Base-by-base conservation (phyloP, 2,113 vertebrate genomes). In the Struthidea cinerea region DNA sequence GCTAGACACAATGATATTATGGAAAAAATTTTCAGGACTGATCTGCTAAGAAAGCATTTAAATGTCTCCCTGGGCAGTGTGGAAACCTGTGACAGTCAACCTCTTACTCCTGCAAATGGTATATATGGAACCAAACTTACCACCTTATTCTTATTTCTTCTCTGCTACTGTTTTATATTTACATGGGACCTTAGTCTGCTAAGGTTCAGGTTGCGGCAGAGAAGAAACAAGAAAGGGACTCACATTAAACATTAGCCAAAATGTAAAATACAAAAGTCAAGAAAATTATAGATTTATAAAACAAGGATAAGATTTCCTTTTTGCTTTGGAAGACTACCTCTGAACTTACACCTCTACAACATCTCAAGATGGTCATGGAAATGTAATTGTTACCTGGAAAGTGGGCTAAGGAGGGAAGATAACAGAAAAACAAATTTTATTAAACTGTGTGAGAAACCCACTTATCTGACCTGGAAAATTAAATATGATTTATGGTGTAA, bases 401-500 rank as follows among this genome's bases (percentile, higher is more conserved):
- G 8, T 15, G 4, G 15, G 2, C 3, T 39, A 61, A 26, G 24
- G 71, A 92, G 50, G 17, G 17, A 81, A 56, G 83, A 35, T 49
- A 93, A 67, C 12, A 56, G 55, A 74, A 86, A 64, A 24, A 50
- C 16, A 82, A 55, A 74, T 86, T 84, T 93, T 65, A 57, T 96
- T 94, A 93, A 95, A 93, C 6, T 76, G 15, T 47, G 57, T 20
- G 61, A 95, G 39, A 93, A 95, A 94, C 6, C 1, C 8, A 76
- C 56, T 79, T 96, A 90, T 65, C 44, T 71, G 61, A 77, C 83
- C 16, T 50, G 37, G 7, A 87, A 94, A 97, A 94, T 95, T 92
- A 95, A 95, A 96, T 92, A 95, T 44, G n/a, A 94, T 91, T 61
- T 86, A 86, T 56, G 80, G 32, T 57, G 91, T 35, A 91, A 90